Conservation (phyloP, 2,888 invertebrate species). For the Drosophila kambysellisi region DNA sequence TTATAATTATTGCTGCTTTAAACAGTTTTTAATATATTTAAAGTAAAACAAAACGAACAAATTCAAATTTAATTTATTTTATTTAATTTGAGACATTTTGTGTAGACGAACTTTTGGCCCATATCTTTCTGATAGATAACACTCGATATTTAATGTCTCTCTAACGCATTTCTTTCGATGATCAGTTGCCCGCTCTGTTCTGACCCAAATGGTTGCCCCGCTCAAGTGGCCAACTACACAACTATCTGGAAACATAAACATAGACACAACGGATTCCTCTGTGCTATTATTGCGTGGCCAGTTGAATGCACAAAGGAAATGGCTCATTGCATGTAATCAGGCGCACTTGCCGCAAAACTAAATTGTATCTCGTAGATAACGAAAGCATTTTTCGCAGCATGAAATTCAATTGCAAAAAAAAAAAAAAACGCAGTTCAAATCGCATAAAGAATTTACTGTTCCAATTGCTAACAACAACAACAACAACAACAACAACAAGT, state of each 20-base stretch:
- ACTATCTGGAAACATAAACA: background rate
- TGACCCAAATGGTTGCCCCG: slow-evolving; percentile 45
- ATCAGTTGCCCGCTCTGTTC: slow-evolving; percentile 25
- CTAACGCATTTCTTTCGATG: slow-evolving; percentile 7
- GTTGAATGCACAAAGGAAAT: slow-evolving; percentile 59
- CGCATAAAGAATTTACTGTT: slow-evolving; percentile 32
- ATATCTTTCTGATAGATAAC: background rate
- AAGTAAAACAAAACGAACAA: background rate
- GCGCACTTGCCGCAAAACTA: slow-evolving; percentile 49
- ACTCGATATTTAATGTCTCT: background rate
- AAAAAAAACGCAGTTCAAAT: background rate
- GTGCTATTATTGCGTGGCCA: slow-evolving; percentile 30
- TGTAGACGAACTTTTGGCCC: background rate
- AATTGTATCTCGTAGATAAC: slow-evolving; percentile 71
- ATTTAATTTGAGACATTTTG: background rate
- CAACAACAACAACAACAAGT: slow-evolving; percentile 20
- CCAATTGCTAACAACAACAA: slow-evolving; percentile 42
- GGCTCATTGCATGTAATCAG: slow-evolving; percentile 72
- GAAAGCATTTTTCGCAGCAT: slow-evolving; percentile 28
- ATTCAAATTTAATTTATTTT: too few species aligned
- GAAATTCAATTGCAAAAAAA: slow-evolving; percentile 50
- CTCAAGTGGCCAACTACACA: slow-evolving; percentile 27
- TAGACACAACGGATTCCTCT: slow-evolving; percentile 26
- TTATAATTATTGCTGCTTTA: background rate
- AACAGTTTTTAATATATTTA: background rate